Base-by-base conservation (phyloP, 2,888 invertebrate species). In the Troides helena region DNA sequence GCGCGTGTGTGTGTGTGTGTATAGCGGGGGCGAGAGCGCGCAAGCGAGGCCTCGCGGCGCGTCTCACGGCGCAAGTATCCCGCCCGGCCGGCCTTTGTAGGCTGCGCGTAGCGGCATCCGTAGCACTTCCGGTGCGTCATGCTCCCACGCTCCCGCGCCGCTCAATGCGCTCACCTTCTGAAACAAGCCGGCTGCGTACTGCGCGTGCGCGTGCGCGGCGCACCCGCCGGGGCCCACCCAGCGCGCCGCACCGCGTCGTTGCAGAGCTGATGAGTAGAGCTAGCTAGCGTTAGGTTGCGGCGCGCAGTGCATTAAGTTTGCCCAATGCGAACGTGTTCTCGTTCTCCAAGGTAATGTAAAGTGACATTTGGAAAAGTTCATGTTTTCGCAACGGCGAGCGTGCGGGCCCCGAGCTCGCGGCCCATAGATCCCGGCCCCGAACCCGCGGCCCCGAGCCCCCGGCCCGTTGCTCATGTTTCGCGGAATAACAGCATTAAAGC, bases 71-170 rank as follows among this genome's bases (percentile, higher is more conserved):
- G 60, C 59, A 63, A 30, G 62, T 53, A 67, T 64, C 58, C 39
- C 21, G 64, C 60, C 61, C 50, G 59, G 59, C 62, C 58, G 62
- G 66, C 69, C 62, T 39, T 63, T 67, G 70, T 59, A 63, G 66
- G 67, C 64, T 60, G 69, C 64, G 68, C 65, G 70, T 70, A 67
- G 67, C 65, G 74, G 77, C 73, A 77, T 74, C 70, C 76, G 72
- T 64, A 68, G 68, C 69, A 73, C 75, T 76, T 77, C 77, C 77
- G 77, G 76, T 77, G 77, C 71, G 72, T 77, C 77, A 76, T 68
- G 58, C 72, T 73, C 74, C 72, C 73, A 74, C 74, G 71, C 57
- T 50, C 36, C 64, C 25, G 53, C 60, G 73, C 71, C 70, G 71
- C 74, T 72, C 12, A 14, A 17, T 72, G 62, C 73, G 72, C 71